Base-by-base conservation (phyloP, 2,888 invertebrate genomes). In the Ophion costatus region DNA sequence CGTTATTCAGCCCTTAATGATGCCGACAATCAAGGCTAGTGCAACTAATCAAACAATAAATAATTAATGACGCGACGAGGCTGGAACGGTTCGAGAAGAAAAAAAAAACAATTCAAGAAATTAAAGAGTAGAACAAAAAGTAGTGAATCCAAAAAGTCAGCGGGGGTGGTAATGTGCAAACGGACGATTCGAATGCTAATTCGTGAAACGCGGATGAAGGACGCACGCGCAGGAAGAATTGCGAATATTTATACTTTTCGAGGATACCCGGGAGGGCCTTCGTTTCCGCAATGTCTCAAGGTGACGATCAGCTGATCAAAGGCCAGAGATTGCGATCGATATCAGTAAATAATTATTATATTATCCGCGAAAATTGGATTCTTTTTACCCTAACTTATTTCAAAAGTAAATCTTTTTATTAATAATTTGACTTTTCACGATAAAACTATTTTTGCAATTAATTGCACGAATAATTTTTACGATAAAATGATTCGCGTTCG, bases 21-120 rank as follows among this genome's bases (percentile, higher is more conserved):
- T 93, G 93, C 93, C 93, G 93, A 93, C 93, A 93, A 93, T 93
- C 93, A 93, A 93, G 93, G 93, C 93, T 93, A 93, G 93, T 93
- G 93, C 93, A 93, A 93, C 90, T 93, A 93, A 93, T 93, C 92
- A 93, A 93, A 93, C 92, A 92, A 93, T 93, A 93, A 93, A 89
- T 88, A 88, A 89, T 85, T 87, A 82, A 85, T 82, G 76, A 87
- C 84, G 86, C 66, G 78, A 87, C 85, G 85, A 86, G 80, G 59
- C 11, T 59, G 56, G 64, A 17, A 66, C 42, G 61, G 24, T 59
- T 59, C 29, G 71, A 22, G 59, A 67, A 51, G 24, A 63, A 56
- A 17, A 80, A 42, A 45, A 63, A n/a, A 51, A 22, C 78, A 73
- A 63, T 61, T 29, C 24, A 45, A 56, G 63, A n/a, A 51, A 24